Evolutionary conservation across 2,113 vertebrate genomes (phyloP).

Genomic region (Talpa occidentalis): DNA sequence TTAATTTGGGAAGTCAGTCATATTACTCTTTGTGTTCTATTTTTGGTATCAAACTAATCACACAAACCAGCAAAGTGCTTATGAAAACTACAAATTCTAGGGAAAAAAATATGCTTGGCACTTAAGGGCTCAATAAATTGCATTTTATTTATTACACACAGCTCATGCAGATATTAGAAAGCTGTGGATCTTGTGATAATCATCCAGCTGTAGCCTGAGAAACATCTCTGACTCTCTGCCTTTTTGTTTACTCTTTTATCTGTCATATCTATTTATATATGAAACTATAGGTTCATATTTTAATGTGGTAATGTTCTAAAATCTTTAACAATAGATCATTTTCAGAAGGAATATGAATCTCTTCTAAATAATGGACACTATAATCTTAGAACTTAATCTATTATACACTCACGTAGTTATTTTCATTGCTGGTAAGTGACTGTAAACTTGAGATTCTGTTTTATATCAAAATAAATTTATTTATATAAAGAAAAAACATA

Average conservation of each 20-base stretch:
- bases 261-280: neutral
- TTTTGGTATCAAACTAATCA: neutral
- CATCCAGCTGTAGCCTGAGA: neutral
- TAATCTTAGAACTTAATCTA: neutral
- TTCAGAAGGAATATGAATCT: neutral
- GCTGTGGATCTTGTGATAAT: neutral
- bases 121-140: neutral
- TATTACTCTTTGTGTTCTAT: neutral
- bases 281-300: neutral
- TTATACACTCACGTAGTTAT: neutral
- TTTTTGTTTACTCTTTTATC: neutral
- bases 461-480: neutral
- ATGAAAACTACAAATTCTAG: neutral
- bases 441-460: neutral
- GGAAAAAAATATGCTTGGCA: neutral
- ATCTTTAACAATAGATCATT: neutral
- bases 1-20: neutral
- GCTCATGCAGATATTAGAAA: neutral
- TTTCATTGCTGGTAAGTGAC: neutral
- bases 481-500: constrained; percentile 18
- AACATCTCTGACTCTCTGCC: neutral
- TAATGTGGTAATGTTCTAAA: neutral
- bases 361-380: neutral
- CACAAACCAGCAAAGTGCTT: neutral
- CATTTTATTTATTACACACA: neutral